phyloP scores from a whole-genome alignment of 2,888 invertebrate genomes.

The Carpatolechia fugitivella region DNA sequence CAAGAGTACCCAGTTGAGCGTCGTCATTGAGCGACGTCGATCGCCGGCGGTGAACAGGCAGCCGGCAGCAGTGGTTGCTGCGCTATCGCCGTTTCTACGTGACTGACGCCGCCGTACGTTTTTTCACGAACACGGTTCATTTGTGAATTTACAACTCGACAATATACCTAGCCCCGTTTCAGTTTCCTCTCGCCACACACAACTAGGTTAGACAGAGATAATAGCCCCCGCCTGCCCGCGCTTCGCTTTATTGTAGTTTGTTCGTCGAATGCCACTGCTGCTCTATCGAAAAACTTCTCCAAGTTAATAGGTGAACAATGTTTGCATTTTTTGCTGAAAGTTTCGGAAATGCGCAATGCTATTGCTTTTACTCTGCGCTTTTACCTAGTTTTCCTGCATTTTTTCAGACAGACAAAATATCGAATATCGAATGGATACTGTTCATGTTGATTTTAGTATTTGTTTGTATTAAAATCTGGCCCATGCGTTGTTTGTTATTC shows the following conservation, averaged over 20 bases:
- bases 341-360: slow-evolving; percentile 20
- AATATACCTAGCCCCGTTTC: slow-evolving; percentile 50
- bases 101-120: slow-evolving; percentile 30
- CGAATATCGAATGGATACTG: neutral
- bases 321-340: slow-evolving; percentile 28
- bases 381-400: slow-evolving; percentile 14
- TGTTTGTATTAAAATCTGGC: slow-evolving; percentile 3
- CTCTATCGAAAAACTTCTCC: slow-evolving; percentile 43
- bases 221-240: slow-evolving; percentile 41
- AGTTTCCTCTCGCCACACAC: slow-evolving; percentile 40
- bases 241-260: slow-evolving; percentile 49
- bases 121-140: slow-evolving; percentile 35
- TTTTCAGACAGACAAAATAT: neutral
- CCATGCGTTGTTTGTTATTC: no score
- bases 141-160: slow-evolving; percentile 34
- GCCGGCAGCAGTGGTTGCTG: slow-evolving; percentile 9
- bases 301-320: slow-evolving; percentile 38
- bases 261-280: slow-evolving; percentile 33
- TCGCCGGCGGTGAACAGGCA: neutral
- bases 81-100: slow-evolving; percentile 33
- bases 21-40: no score
- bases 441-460: neutral
- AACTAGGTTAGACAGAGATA: slow-evolving; percentile 64
- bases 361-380: no score
- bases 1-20: no score